Evolutionary conservation across 2,113 vertebrate genomes (phyloP), one percentile per base, ranked within the genome.

Genomic region (Centrocercus urophasianus): DNA sequence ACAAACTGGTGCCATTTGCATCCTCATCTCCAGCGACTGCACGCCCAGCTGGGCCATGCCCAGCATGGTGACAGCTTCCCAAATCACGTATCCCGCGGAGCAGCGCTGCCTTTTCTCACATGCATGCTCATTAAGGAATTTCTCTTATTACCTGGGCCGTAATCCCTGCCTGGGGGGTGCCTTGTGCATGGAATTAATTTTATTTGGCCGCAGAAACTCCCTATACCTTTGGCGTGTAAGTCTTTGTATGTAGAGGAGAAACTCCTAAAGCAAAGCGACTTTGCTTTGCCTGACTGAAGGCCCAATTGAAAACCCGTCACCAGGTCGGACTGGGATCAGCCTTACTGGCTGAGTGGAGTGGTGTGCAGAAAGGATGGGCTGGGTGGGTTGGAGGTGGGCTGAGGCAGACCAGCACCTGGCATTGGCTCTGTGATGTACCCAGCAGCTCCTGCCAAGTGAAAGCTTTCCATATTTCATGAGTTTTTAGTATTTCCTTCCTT

Each of bases 131-230:
- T 86, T 60, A 61, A 50, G 30, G 79, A 72, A 30, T 47, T 54
- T 72, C 84, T 89, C 43, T 93, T 10, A 71, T 84, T 93, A 88
- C 77, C 93, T 84, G 92, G 83, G 65, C 52, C 73, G 1, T 93
- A 96, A 90, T 93, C 86, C 73, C 43, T 95, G 57, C 92, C 83
- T 24, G 18, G 34, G 34, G n/a, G 17, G 71, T 61, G 76, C 86
- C 65, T 88, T 86, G 65, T 75, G 76, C 88, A 65, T 76, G 47
- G 67, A 90, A 93, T 93, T 86, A 52, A 88, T 94, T 86, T 94
- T 15, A 36, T 81, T 86, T 90, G 86, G 88, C 92, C 83, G 13
- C 90, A 93, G 93, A 86, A 96, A 72, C 88, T 88, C 86, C 61
- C 83, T 21, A 43, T 30, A 88, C 93, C 79, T 77, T 88, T 83